Evolutionary conservation across 1,140 invertebrate species (phyloP).

Genomic region (Atopsyche davidsoni): DNA sequence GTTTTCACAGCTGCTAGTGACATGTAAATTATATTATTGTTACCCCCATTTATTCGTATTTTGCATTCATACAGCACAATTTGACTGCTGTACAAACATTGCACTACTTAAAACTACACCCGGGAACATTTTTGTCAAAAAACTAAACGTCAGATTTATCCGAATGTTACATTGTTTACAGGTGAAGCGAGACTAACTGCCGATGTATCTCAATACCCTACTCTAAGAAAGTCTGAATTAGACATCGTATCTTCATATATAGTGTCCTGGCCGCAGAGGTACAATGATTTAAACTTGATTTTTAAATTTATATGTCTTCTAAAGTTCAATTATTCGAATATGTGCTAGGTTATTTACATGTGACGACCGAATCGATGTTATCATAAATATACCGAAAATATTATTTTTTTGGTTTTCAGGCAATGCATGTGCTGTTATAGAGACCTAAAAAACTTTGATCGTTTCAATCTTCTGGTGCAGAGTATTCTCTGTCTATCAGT

Average conservation of each 20-base stretch:
- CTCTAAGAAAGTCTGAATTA: constrained; percentile 57
- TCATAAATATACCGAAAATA: constrained; percentile 10
- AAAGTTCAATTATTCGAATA: no score
- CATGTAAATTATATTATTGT: constrained; percentile 66
- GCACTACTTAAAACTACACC: constrained; percentile 5
- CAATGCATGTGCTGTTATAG: constrained; percentile 91
- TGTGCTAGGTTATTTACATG: background rate
- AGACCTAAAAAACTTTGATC: constrained; percentile 83
- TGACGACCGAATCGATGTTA: background rate
- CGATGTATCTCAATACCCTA: constrained; percentile 55
- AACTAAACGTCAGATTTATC: background rate
- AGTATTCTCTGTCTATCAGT: constrained; percentile 69
- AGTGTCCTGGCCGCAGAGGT: constrained; percentile 66
- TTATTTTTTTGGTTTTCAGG: constrained; percentile 45
- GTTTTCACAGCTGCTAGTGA: constrained; percentile 69
- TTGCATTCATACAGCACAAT: constrained; percentile 8
- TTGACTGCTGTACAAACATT: no score
- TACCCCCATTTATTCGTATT: constrained; percentile 11
- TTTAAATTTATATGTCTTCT: no score
- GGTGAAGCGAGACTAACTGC: constrained; percentile 56
- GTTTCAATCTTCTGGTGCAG: constrained; percentile 80
- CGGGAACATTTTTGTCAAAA: background rate
- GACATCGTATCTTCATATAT: constrained; percentile 62
- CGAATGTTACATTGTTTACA: constrained; percentile 34
- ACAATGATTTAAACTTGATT: no score